Base-by-base conservation (phyloP, 1,140 invertebrate species). In the Babylonia areolata region DNA sequence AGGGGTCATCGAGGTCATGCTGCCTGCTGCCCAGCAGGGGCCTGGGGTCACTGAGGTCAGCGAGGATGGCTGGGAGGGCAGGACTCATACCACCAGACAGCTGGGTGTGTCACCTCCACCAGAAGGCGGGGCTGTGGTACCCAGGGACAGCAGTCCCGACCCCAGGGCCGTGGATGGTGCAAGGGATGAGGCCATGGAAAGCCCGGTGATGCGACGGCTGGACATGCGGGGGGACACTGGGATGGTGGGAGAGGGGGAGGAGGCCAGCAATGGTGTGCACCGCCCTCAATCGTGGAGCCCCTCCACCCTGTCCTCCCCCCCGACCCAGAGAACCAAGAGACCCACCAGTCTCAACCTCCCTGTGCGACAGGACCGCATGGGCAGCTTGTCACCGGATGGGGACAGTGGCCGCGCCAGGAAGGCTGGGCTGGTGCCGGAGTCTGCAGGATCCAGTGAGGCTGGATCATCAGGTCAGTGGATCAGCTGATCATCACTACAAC, bases 331-430 rank as follows among this genome's bases (percentile, higher is more conserved):
- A 77, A 90, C 90, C 80, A 93, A 90, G 81, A 87, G 93, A 37
- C 93, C 93, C 12, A 93, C 91, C 31, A 93, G 92, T 88, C 84
- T 93, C 33, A 93, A 93, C 83, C 86, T 93, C n/a, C 91, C 91
- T 64, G 89, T 88, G 1, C 87, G 90, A 69, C 88, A 86, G n/a
- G 91, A 91, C 5, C 40, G 86, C 20, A 42, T 81, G 39, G 84
- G 81, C 35, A 89, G 88, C 31, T 58, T 86, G 42, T 86, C 83
- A 37, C 88, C 85, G 28, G 88, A 86, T 20, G 51, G 84, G 33
- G 35, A 54, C 23, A 77, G 39, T 35, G 20, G 17, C 11, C 33
- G 40, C 9, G 11, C 54, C 15, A 20, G 81, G 39, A 81, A 84
- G 54, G 46, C 81, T 73, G 83, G 79, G 11, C 33, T 82, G 33